Conservation (phyloP, 2,113 vertebrate species). For the Prietella phreatophila region DNA sequence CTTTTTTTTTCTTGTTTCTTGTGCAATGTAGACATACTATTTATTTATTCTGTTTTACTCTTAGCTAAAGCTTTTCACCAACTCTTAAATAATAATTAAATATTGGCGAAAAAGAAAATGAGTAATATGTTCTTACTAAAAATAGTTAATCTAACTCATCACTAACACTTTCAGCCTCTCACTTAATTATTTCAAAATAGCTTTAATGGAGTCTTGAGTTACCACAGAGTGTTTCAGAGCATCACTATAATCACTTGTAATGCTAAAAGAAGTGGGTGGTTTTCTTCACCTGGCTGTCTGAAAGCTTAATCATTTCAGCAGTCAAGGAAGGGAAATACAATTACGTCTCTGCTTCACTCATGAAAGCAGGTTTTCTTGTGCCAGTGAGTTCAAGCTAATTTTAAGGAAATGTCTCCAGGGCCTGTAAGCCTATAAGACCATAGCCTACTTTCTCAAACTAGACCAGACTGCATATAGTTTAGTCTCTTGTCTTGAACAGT, state of each 20-base stretch:
- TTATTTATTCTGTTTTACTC: background rate
- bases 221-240: background rate
- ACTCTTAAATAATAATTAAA: background rate
- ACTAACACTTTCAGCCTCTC: constrained; percentile 9
- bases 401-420: constrained; percentile 24
- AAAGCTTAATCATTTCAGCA: constrained; percentile 14
- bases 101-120: background rate
- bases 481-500: background rate
- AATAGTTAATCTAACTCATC: background rate
- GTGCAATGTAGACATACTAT: background rate
- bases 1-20: background rate
- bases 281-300: constrained; percentile 28
- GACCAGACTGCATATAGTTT: background rate
- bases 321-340: constrained; percentile 7
- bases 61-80: background rate
- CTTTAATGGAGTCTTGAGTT: constrained; percentile 23
- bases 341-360: background rate
- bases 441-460: constrained; percentile 5
- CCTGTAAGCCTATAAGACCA: background rate
- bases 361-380: background rate
- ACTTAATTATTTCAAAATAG: constrained; percentile 37
- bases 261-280: background rate
- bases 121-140: background rate
- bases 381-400: constrained; percentile 2
- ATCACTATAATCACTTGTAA: background rate